phyloP scores from a whole-genome alignment of 2,797 vertebrate genomes.

The Hippopotamyrus pictus region DNA sequence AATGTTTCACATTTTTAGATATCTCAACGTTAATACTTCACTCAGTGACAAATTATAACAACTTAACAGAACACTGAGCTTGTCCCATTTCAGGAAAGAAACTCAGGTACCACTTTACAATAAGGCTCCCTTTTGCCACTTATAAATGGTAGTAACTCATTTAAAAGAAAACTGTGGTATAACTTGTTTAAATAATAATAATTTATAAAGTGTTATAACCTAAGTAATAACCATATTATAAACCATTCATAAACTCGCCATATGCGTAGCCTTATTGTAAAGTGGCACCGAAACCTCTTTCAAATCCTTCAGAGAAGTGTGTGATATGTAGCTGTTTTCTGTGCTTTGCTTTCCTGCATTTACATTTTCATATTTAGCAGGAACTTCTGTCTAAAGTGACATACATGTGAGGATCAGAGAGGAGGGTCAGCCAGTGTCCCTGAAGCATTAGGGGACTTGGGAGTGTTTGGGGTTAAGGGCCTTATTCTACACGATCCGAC shows the following conservation, averaged over 20 bases:
- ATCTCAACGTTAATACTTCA: neutral
- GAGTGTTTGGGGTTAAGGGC: neutral
- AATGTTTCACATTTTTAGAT: neutral
- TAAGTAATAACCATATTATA: neutral
- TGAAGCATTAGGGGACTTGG: neutral
- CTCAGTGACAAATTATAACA: neutral
- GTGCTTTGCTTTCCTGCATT: neutral
- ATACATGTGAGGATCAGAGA: neutral
- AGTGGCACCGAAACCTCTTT: neutral
- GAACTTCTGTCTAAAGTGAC: neutral
- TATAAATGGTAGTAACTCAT: neutral
- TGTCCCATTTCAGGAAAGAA: neutral
- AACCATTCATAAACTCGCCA: neutral
- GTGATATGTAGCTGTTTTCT: neutral
- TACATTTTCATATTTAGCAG: neutral
- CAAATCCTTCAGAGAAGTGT: neutral
- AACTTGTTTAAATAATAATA: too few relatives aligned
- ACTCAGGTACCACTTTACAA: neutral
- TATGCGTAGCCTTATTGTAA: neutral
- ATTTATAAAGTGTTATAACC: neutral
- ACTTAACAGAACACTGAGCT: neutral
- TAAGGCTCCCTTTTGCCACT: neutral
- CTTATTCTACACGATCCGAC: neutral
- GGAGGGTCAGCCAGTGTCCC: neutral
- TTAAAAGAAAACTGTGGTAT: neutral